Evolutionary conservation across 2,113 vertebrate species (phyloP).

Genomic region (human): GRCh38 chr3:55673501-55674000

Average conservation of each 20-base stretch:
- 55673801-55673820: not conserved
- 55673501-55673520: no score
- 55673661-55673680: not conserved
- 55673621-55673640: not conserved
- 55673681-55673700: not conserved
- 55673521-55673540: no score
- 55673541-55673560: no score
- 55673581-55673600: no score
- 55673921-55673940: not conserved
- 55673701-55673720: not conserved
- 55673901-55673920: not conserved
- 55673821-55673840: constrained; percentile 21
- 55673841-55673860: constrained; percentile 48
- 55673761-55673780: not conserved
- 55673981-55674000: not conserved
- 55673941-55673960: not conserved
- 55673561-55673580: no score
- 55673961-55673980: not conserved
- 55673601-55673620: not conserved
- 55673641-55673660: not conserved
- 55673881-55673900: constrained; percentile 35
- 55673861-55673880: constrained; percentile 42
- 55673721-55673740: not conserved
- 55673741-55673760: not conserved
- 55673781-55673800: constrained; percentile 44